A percentile compares a stretch with the other conserved stretches of the same genome.
phyloP scores from a whole-genome alignment of 53 echinoderm and acorn worm species.

The Temnopleurus reevesii region DNA sequence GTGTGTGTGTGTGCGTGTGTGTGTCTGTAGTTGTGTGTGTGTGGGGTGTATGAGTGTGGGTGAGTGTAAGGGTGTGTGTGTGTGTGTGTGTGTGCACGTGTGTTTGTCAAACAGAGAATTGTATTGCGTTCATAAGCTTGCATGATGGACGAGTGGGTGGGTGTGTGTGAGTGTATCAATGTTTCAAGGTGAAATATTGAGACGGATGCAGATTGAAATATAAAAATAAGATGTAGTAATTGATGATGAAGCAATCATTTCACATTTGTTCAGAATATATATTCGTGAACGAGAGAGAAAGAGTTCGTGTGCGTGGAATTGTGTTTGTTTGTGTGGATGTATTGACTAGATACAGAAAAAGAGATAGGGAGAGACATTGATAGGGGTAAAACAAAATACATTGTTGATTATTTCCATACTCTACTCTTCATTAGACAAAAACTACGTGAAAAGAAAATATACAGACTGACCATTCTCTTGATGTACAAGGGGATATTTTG shows the following conservation, averaged over 20 bases:
- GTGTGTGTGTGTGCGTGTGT: constrained; percentile 1
- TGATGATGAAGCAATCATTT: too few relatives aligned
- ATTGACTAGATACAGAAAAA: background rate
- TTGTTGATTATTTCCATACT: too few relatives aligned
- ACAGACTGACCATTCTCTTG: too few relatives aligned
- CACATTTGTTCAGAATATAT: too few relatives aligned
- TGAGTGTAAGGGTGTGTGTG: background rate
- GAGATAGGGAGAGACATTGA: background rate
- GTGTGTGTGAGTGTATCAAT: background rate
- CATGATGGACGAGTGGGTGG: background rate
- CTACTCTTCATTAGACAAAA: too few relatives aligned
- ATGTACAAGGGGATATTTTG: too few relatives aligned
- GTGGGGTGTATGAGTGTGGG: background rate
- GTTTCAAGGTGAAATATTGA: background rate
- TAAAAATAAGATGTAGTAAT: too few relatives aligned
- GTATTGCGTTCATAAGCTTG: background rate
- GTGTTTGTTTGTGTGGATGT: background rate
- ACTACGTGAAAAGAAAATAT: too few relatives aligned
- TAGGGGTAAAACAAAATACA: background rate
- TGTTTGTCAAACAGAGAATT: too few relatives aligned
- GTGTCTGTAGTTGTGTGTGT: background rate
- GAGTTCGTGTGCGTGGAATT: background rate
- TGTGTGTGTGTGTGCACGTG: background rate
- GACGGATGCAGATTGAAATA: background rate
- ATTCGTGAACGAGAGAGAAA: background rate